These are phyloP conservation scores for human (Homo sapiens) DNA, from an alignment of 2,113 vertebrate species.

Conservation along the genomic window GRCh38 chr6:18314001-18314500, in stretches of 20 bases:
- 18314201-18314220: conserved; percentile 42
- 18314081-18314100: background rate
- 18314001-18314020: background rate
- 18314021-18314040: background rate
- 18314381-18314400: background rate
- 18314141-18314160: conserved; percentile 54
- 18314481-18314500: background rate
- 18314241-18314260: conserved; percentile 69
- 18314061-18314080: background rate
- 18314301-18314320: conserved; percentile 47
- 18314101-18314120: background rate
- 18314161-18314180: conserved; percentile 58
- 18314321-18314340: background rate
- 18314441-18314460: background rate
- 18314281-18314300: conserved; percentile 55
- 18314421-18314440: background rate
- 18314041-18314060: background rate
- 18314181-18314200: background rate
- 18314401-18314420: background rate
- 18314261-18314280: conserved; percentile 50
- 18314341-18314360: conserved; percentile 10
- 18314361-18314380: conserved; percentile 65
- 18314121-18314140: conserved; percentile 13
- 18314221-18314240: conserved; percentile 64
- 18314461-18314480: background rate